phyloP scores from a whole-genome alignment of 64 coral and sea anemone species.

The Montipora foliosa region DNA sequence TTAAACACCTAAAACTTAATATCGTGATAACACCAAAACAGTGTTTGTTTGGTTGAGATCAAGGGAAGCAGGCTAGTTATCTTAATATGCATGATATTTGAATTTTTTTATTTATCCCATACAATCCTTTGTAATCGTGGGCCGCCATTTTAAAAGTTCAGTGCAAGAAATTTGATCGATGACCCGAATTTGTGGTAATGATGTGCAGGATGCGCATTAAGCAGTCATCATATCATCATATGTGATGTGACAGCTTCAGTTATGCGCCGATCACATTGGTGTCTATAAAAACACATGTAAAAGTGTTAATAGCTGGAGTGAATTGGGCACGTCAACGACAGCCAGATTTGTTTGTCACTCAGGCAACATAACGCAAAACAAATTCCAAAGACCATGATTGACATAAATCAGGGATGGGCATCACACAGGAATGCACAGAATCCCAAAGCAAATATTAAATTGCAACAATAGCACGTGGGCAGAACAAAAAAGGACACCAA shows the following conservation, averaged over 20 bases:
- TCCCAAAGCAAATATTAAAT: not conserved
- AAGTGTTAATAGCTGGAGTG: conserved; percentile 45
- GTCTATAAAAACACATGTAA: conserved; percentile 1
- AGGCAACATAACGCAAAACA: conserved; percentile 19
- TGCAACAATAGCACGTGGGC: too few relatives aligned
- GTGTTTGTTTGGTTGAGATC: too few relatives aligned
- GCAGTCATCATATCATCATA: conserved; percentile 9
- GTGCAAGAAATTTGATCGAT: too few relatives aligned
- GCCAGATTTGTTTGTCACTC: conserved; percentile 27
- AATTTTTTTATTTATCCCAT: too few relatives aligned
- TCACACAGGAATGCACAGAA: not conserved
- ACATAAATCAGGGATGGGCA: not conserved
- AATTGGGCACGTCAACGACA: conserved; percentile 19
- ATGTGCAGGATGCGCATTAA: conserved; percentile 6
- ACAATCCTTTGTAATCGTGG: too few relatives aligned
- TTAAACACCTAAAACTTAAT: too few relatives aligned
- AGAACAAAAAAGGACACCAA: too few relatives aligned
- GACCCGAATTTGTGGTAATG: too few relatives aligned
- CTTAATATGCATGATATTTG: too few relatives aligned
- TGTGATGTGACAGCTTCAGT: conserved; percentile 44
- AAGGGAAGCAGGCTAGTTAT: too few relatives aligned
- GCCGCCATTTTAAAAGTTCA: too few relatives aligned
- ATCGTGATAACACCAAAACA: too few relatives aligned
- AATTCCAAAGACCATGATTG: conserved; percentile 23
- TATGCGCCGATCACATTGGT: not conserved